phyloP scores from a whole-genome alignment of 2,888 invertebrate species.

The Agriopis marginaria region DNA sequence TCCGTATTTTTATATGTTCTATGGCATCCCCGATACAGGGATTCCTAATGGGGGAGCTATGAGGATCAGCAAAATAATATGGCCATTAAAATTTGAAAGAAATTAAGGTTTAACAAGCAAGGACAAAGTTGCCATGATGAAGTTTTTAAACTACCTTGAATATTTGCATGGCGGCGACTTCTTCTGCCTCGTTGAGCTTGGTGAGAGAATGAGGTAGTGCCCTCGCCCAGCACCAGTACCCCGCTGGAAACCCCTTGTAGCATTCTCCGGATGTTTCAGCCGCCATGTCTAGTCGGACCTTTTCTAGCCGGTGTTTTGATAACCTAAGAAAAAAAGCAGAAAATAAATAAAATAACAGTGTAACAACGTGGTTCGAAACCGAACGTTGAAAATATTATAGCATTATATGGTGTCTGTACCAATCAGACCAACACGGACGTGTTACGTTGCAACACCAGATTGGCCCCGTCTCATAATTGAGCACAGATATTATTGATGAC shows the following conservation, averaged over 20 bases:
- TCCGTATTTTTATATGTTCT: no score
- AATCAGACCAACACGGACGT: neutral
- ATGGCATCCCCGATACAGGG: no score
- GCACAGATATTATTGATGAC: no score
- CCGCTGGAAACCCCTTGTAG: conserved; percentile 94
- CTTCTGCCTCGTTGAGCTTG: conserved; percentile 93
- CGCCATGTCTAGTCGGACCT: conserved; percentile 82
- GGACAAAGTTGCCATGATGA: no score
- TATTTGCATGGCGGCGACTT: conserved; percentile 94
- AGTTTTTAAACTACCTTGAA: conserved; percentile 87
- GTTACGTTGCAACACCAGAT: no score
- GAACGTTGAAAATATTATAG: neutral
- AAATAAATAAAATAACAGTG: no score
- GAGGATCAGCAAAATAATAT: no score
- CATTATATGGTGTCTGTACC: neutral
- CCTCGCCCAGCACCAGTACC: conserved; percentile 96
- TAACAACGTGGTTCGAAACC: neutral
- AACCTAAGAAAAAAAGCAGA: conserved; percentile 68
- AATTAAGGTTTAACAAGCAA: neutral
- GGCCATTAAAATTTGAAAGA: no score
- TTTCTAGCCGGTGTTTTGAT: conserved; percentile 94
- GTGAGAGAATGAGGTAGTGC: conserved; percentile 94
- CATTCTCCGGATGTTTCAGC: conserved; percentile 91
- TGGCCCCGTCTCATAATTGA: no score
- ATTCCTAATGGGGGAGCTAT: no score